These are phyloP conservation scores for Drosophila baimaii DNA, from an alignment of 1,140 invertebrate genomes.

Conservation along the genomic window DNA sequence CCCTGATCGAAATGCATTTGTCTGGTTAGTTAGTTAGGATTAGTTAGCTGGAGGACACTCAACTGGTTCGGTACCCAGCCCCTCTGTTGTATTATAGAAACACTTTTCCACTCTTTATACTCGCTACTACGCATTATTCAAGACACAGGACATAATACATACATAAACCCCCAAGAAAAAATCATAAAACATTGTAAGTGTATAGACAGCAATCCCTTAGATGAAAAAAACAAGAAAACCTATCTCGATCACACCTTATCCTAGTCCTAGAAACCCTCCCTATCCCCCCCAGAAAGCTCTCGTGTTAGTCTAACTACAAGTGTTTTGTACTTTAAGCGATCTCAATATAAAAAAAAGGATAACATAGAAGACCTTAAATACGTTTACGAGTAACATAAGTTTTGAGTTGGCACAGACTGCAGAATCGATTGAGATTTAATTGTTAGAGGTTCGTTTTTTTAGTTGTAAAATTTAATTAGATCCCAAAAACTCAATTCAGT, in stretches of 20 bases:
- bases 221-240: constrained; percentile 12
- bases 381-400: constrained; percentile 54
- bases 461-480: constrained; percentile 58
- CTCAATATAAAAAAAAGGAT: constrained; percentile 71
- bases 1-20: constrained; percentile 44
- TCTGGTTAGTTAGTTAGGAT: constrained; percentile 54
- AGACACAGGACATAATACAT: constrained; percentile 17
- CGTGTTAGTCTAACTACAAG: constrained; percentile 80
- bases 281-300: constrained; percentile 49
- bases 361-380: constrained; percentile 48
- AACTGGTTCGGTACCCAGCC: constrained; percentile 26
- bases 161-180: neutral
- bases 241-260: constrained; percentile 21
- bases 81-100: constrained; percentile 76
- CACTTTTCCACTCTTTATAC: constrained; percentile 80
- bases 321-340: constrained; percentile 76
- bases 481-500: constrained; percentile 25
- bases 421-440: constrained; percentile 47
- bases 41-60: constrained; percentile 58
- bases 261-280: constrained; percentile 25
- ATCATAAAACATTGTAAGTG: constrained; percentile 59
- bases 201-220: constrained; percentile 59
- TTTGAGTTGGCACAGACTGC: constrained; percentile 80
- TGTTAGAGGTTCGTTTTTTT: constrained; percentile 62
- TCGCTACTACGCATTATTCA: constrained; percentile 66